Evolutionary conservation across 2,113 vertebrate genomes (phyloP).

Genomic region (Ranitomeya variabilis): DNA sequence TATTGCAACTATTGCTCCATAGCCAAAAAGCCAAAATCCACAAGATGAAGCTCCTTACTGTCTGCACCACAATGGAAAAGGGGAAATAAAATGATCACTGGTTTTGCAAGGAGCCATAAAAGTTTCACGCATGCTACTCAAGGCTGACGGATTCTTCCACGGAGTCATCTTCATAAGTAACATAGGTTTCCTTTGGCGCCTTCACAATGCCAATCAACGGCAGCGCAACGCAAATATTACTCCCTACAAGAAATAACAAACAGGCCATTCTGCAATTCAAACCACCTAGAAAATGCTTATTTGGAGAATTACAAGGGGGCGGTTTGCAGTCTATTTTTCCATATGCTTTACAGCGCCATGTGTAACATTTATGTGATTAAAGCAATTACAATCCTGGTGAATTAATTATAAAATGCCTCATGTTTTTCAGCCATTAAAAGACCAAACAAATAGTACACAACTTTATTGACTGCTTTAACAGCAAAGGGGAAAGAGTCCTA

Average conservation of each 20-base stretch:
- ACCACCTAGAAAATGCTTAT: constrained; percentile 60
- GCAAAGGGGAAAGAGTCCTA: constrained; percentile 50
- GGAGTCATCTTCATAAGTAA: constrained; percentile 51
- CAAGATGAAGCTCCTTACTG: background rate
- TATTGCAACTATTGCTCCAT: background rate
- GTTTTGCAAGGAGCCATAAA: constrained; percentile 1
- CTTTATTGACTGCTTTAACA: constrained; percentile 66
- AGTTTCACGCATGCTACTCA: background rate
- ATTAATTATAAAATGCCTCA: constrained; percentile 81
- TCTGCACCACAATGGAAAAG: background rate
- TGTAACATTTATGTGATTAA: constrained; percentile 83
- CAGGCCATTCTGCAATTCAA: constrained; percentile 32
- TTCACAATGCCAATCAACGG: constrained; percentile 58
- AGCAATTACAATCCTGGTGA: constrained; percentile 81
- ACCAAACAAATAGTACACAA: constrained; percentile 53
- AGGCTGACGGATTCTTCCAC: constrained; percentile 2
- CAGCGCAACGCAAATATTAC: constrained; percentile 52
- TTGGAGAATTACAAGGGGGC: constrained; percentile 70
- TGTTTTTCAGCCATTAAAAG: constrained; percentile 79
- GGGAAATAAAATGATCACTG: background rate
- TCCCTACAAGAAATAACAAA: constrained; percentile 44
- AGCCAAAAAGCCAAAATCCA: background rate
- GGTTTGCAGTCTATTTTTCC: constrained; percentile 75
- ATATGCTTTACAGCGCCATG: constrained; percentile 76
- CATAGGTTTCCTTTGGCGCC: constrained; percentile 32